These are phyloP conservation scores for Crotalus viridis DNA, from an alignment of 2,113 vertebrate species.

Conservation along the genomic window DNA sequence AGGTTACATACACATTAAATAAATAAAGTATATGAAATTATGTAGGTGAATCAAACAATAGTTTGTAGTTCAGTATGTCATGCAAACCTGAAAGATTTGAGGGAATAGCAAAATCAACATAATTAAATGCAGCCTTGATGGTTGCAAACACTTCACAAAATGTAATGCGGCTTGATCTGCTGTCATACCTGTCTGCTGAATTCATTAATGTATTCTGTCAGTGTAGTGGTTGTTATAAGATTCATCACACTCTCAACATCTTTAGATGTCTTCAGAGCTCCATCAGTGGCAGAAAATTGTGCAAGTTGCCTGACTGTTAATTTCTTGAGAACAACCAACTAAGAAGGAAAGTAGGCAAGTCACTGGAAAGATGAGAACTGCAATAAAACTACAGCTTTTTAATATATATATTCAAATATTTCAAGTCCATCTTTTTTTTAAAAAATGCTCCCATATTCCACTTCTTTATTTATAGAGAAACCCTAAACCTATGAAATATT, in stretches of 20 bases:
- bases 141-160: background rate
- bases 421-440: background rate
- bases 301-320: constrained; percentile 30
- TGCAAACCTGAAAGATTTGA: background rate
- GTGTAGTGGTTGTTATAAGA: background rate
- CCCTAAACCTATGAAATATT: background rate
- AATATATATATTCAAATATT: background rate
- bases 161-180: background rate
- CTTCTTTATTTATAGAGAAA: background rate
- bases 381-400: background rate
- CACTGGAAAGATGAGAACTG: background rate
- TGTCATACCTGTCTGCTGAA: constrained; percentile 13
- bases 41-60: background rate
- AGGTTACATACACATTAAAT: background rate
- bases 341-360: background rate
- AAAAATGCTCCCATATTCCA: background rate
- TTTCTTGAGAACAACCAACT: constrained; percentile 4
- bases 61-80: background rate
- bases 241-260: constrained; percentile 11
- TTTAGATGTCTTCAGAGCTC: background rate
- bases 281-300: constrained; percentile 9
- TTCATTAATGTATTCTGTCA: constrained; percentile 24
- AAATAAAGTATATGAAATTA: background rate
- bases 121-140: background rate
- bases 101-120: background rate